Evolutionary conservation across 2,888 invertebrate species (phyloP).

Genomic region (Thyatira batis): DNA sequence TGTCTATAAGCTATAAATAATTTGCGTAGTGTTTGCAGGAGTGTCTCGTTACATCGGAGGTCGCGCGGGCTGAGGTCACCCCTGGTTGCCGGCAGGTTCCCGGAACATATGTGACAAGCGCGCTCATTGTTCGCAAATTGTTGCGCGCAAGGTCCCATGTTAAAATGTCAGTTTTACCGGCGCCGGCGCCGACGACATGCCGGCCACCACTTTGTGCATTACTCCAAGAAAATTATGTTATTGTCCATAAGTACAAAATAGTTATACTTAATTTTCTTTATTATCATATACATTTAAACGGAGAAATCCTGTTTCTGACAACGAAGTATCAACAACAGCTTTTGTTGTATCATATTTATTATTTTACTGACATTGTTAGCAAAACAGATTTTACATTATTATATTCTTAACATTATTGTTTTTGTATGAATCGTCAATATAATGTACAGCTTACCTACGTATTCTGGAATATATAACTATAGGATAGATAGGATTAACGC

Average conservation of each 20-base stretch:
- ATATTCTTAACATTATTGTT: no score
- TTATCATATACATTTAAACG: slow-evolving; percentile 1
- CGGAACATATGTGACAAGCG: slow-evolving; percentile 69
- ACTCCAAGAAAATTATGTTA: neutral
- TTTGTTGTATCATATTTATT: neutral
- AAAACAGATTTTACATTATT: neutral
- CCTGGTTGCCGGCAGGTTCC: slow-evolving; percentile 55
- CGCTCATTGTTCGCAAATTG: slow-evolving; percentile 72
- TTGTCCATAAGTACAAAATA: neutral
- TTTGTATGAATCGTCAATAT: no score
- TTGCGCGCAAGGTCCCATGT: slow-evolving; percentile 65
- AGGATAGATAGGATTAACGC: no score
- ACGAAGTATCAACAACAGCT: slow-evolving; percentile 3
- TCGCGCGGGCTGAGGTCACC: slow-evolving; percentile 60
- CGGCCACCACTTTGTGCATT: slow-evolving; percentile 18
- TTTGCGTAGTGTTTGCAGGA: slow-evolving; percentile 9
- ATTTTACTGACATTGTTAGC: neutral
- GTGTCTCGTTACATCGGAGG: slow-evolving; percentile 35
- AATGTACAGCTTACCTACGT: no score
- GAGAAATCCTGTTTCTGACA: neutral
- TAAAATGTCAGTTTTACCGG: slow-evolving; percentile 70
- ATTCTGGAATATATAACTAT: no score
- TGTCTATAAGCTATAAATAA: neutral
- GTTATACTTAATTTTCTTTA: slow-evolving; percentile 10
- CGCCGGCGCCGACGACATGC: slow-evolving; percentile 62